Evolutionary conservation across 2,797 vertebrate species (phyloP).

Genomic region (Sebastes paucispinis): DNA sequence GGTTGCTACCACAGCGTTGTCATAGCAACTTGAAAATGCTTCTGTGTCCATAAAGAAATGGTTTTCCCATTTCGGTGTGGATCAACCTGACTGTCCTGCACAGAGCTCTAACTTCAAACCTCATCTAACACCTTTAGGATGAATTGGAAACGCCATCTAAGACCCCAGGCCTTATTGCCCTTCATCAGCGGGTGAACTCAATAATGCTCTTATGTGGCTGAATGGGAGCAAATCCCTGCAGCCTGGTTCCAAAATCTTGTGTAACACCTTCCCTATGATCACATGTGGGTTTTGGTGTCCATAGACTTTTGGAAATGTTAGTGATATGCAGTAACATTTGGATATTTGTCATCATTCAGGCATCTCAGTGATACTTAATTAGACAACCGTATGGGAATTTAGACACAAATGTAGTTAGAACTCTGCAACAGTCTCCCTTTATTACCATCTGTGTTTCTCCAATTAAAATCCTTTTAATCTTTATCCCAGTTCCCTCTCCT

Average conservation of each 20-base stretch:
- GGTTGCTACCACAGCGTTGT: too few relatives aligned
- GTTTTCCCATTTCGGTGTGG: background rate
- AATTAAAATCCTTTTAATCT: conserved; percentile 26
- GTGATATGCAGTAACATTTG: too few relatives aligned
- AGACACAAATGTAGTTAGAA: background rate
- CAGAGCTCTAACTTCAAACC: background rate
- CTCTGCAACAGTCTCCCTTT: background rate
- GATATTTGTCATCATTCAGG: background rate
- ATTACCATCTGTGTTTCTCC: background rate
- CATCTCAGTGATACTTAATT: background rate
- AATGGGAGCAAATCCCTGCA: background rate
- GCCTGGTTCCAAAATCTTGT: background rate
- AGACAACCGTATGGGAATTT: background rate
- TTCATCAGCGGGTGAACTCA: background rate
- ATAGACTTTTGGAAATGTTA: background rate
- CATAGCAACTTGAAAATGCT: background rate
- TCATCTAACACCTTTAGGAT: background rate
- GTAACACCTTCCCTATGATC: background rate
- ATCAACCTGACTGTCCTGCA: background rate
- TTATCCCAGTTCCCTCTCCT: conserved; percentile 14
- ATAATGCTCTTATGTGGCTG: background rate
- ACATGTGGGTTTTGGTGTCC: background rate
- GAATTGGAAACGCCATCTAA: background rate
- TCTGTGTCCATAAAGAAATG: background rate
- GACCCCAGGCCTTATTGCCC: background rate